Evolutionary conservation across 2,797 vertebrate species (phyloP), one percentile per base, ranked within the genome.

Genomic region (Sphaeramia orbicularis): DNA sequence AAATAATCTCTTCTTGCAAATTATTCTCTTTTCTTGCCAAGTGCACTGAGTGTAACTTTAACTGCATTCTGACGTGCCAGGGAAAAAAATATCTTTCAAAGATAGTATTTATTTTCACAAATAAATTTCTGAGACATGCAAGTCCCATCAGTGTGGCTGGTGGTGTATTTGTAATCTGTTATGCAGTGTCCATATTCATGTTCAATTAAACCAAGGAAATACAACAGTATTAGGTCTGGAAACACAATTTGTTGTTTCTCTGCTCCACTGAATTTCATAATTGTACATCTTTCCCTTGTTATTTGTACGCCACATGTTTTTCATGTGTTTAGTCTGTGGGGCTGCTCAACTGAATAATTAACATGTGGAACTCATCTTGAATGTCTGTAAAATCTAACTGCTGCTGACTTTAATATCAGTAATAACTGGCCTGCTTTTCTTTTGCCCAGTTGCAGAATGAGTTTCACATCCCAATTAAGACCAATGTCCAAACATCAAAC

Each of bases 161-260:
- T 58, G 65, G 32, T 62, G 54, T 18, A 36, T 32, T 68, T n/a
- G 30, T 69, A 66, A 76, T 86, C 68, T 76, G 19, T 54, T 71
- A 19, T 42, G 40, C 51, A 41, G 40, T 63, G 80, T 63, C 79
- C 79, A 63, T 53, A 54, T 70, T 78, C 84, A 78, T 89, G 86
- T 88, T 90, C 88, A 89, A 86, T 90, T 86, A 85, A 81, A 80
- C 43, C 37, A 42, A 65, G 42, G 32, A 82, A 89, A 85, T 62
- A 77, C 72, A 79, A 88, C 57, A 70, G 57, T 71, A 75, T 80
- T 74, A 77, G 76, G 19, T 74, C 68, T 73, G 76, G 74, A 89
- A 89, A 85, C 74, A 86, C 78, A 88, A 87, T 91, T 88, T 91
- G 83, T 83, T 83, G 74, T 78, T 74, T 68, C 49, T 64, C 52